A percentile compares a stretch with the other conserved stretches of the same genome.
Evolutionary conservation across 2,888 invertebrate genomes (phyloP).

Genomic region (Epirrita christyi): DNA sequence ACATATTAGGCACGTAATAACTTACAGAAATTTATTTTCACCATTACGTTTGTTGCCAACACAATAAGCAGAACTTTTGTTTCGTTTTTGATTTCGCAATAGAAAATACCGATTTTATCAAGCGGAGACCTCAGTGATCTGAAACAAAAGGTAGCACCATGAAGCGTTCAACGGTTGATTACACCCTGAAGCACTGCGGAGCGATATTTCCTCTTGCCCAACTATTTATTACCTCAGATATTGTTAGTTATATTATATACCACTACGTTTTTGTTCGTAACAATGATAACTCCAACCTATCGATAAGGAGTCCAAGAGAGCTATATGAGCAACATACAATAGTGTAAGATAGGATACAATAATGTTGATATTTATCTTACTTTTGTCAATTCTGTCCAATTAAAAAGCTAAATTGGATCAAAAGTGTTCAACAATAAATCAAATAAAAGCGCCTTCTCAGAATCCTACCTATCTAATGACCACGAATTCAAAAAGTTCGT

Average conservation of each 20-base stretch:
- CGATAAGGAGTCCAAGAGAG: too few relatives aligned
- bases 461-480: slow-evolving; percentile 28
- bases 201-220: slow-evolving; percentile 43
- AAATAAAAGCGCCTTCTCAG: slow-evolving; percentile 21
- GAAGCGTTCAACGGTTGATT: slow-evolving; percentile 52
- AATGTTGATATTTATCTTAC: too few relatives aligned
- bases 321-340: too few relatives aligned
- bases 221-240: slow-evolving; percentile 46
- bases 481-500: slow-evolving; percentile 25
- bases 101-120: slow-evolving; percentile 43
- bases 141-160: slow-evolving; percentile 55
- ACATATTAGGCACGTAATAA: slow-evolving; percentile 27
- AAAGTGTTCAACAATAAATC: background rate
- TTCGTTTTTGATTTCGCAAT: slow-evolving; percentile 42
- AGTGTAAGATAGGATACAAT: too few relatives aligned
- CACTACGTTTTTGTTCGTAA: slow-evolving; percentile 10
- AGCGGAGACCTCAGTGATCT: slow-evolving; percentile 44
- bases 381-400: background rate
- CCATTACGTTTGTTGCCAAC: slow-evolving; percentile 38
- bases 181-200: slow-evolving; percentile 53
- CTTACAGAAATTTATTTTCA: slow-evolving; percentile 36
- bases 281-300: slow-evolving; percentile 6
- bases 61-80: slow-evolving; percentile 41
- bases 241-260: slow-evolving; percentile 36
- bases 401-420: background rate